Conservation (phyloP, 2,113 vertebrate genomes). For the Rutilus rutilus region DNA sequence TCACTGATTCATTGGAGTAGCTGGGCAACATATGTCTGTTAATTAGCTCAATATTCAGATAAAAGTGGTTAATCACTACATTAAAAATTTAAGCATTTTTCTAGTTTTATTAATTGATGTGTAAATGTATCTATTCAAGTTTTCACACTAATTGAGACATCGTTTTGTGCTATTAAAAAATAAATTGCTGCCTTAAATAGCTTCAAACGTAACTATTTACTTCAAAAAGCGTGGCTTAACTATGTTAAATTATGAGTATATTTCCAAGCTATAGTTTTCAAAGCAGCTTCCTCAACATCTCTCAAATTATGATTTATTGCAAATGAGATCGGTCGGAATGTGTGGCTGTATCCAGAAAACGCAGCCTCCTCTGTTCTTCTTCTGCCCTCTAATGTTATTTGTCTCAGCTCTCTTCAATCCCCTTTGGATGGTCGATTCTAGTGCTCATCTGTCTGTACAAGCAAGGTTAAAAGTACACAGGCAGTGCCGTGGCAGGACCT, state of each 20-base stretch:
- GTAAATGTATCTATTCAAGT: not conserved
- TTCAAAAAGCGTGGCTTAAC: not conserved
- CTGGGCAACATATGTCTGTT: too few species aligned
- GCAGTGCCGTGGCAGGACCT: conserved; percentile 7
- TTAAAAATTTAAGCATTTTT: too few species aligned
- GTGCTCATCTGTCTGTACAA: conserved; percentile 42
- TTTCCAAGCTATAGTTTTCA: not conserved
- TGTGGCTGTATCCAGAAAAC: not conserved
- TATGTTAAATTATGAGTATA: not conserved
- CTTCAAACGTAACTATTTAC: not conserved
- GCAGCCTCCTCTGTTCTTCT: conserved; percentile 41
- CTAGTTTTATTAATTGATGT: too few species aligned
- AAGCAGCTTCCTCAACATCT: not conserved
- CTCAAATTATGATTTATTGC: conserved; percentile 36
- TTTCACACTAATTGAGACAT: not conserved
- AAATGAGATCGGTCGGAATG: conserved; percentile 25
- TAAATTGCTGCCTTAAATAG: not conserved
- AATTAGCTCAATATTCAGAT: too few species aligned
- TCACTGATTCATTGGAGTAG: too few species aligned
- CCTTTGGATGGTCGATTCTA: conserved; percentile 40
- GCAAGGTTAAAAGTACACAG: conserved; percentile 58
- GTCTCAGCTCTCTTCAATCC: conserved; percentile 50
- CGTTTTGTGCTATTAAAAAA: not conserved
- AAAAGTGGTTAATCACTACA: too few species aligned
- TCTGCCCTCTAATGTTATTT: conserved; percentile 53